Conservation (phyloP, 37 sponge, comb jelly and placozoan genomes). For the Theonella swinhoei region DNA sequence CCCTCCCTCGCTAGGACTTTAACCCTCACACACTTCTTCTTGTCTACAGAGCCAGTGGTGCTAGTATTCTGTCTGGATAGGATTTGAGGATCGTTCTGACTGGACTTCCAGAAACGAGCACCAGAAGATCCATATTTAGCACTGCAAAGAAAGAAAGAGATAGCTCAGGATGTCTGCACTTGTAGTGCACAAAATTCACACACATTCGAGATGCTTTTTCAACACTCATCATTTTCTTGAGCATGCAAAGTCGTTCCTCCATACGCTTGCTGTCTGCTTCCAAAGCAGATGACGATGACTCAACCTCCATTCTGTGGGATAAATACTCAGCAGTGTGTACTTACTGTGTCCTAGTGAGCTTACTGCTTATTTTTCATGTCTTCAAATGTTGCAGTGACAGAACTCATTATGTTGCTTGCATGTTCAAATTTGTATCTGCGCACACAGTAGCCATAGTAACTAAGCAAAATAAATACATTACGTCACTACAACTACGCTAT, state of each 20-base stretch:
- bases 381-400: neutral
- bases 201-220: constrained; percentile 78
- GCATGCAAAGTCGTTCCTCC: constrained; percentile 67
- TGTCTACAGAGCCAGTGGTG: too few species aligned
- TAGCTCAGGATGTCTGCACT: too few species aligned
- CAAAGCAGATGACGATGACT: constrained; percentile 19
- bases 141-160: neutral
- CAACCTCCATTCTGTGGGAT: neutral
- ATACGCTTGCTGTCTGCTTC: constrained; percentile 56
- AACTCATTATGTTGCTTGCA: neutral
- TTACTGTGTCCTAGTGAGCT: neutral
- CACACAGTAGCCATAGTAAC: neutral
- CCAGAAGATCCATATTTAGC: neutral
- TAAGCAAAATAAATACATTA: neutral
- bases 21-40: constrained; percentile 14
- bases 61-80: too few species aligned
- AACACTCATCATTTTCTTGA: constrained; percentile 64
- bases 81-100: neutral
- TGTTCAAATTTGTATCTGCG: neutral
- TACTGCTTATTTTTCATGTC: neutral
- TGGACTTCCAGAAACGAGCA: neutral
- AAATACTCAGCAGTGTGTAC: neutral
- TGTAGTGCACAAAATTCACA: neutral
- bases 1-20: constrained; percentile 42
- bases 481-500: too few species aligned